phyloP scores from a whole-genome alignment of 1,140 invertebrate genomes.

The Temnothorax curvispinosus region DNA sequence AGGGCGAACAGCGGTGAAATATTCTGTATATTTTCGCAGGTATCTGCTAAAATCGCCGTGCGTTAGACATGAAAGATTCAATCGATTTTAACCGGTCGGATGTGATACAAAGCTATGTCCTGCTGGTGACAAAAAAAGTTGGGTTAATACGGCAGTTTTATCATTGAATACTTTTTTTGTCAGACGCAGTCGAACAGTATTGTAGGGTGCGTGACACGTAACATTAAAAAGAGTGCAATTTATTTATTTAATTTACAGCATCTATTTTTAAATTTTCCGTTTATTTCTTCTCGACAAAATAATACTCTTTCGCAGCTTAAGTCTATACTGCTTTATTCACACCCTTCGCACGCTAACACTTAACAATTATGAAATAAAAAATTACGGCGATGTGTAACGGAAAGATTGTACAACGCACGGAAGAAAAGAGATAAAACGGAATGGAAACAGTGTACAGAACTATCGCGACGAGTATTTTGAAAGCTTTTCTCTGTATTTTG shows the following conservation, averaged over 20 bases:
- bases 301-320: background rate
- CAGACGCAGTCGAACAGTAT: background rate
- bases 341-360: background rate
- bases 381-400: background rate
- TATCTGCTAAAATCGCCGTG: slow-evolving; percentile 22
- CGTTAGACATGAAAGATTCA: slow-evolving; percentile 1
- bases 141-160: slow-evolving; percentile 23
- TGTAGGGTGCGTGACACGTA: background rate
- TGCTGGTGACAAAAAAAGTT: background rate
- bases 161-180: background rate
- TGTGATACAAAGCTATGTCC: background rate
- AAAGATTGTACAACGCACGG: background rate
- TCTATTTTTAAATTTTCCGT: background rate
- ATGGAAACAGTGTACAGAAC: slow-evolving; percentile 13
- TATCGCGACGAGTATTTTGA: slow-evolving; percentile 52
- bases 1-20: slow-evolving; percentile 14
- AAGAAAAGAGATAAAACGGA: slow-evolving; percentile 27
- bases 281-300: background rate
- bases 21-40: slow-evolving; percentile 15
- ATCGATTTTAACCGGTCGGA: slow-evolving; percentile 29
- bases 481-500: slow-evolving; percentile 60
- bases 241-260: background rate
- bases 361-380: slow-evolving; percentile 21
- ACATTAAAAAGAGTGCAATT: background rate
- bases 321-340: background rate